phyloP scores from a whole-genome alignment of 2,113 vertebrate species.

The Crotalus horridus region DNA sequence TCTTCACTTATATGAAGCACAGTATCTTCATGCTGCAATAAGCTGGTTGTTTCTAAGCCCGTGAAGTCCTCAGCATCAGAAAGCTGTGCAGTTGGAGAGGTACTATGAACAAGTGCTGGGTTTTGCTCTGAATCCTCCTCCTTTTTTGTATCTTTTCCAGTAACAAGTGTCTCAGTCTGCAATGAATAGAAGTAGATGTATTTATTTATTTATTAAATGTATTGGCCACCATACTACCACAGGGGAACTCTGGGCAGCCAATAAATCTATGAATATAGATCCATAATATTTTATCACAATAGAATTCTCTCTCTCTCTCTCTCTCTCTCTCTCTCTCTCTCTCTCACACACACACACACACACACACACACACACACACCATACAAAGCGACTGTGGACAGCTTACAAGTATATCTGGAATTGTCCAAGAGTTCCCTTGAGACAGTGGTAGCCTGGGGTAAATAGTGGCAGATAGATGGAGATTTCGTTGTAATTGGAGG shows the following conservation, averaged over 20 bases:
- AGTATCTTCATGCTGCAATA: constrained; percentile 79
- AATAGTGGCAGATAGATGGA: not conserved
- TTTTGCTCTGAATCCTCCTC: constrained; percentile 58
- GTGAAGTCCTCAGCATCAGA: constrained; percentile 80
- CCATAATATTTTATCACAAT: too few relatives aligned
- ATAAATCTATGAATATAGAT: not conserved
- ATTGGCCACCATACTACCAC: not conserved
- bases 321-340: too few relatives aligned
- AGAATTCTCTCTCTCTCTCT: too few relatives aligned
- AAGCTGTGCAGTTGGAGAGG: constrained; percentile 61
- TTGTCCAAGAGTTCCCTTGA: not conserved
- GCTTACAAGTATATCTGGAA: not conserved
- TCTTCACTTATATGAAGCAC: constrained; percentile 84
- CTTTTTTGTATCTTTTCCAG: constrained; percentile 59
- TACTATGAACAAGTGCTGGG: constrained; percentile 52
- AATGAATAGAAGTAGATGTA: constrained; percentile 31
- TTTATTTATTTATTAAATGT: not conserved
- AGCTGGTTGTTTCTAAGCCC: constrained; percentile 83
- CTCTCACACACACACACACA: too few relatives aligned
- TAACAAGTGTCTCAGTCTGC: constrained; percentile 58
- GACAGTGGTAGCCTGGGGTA: not conserved
- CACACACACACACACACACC: too few relatives aligned
- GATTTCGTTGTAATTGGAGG: not conserved
- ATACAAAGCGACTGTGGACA: not conserved
- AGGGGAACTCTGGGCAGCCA: not conserved